phyloP scores from a whole-genome alignment of 2,888 invertebrate species.

The Hyles lineata region DNA sequence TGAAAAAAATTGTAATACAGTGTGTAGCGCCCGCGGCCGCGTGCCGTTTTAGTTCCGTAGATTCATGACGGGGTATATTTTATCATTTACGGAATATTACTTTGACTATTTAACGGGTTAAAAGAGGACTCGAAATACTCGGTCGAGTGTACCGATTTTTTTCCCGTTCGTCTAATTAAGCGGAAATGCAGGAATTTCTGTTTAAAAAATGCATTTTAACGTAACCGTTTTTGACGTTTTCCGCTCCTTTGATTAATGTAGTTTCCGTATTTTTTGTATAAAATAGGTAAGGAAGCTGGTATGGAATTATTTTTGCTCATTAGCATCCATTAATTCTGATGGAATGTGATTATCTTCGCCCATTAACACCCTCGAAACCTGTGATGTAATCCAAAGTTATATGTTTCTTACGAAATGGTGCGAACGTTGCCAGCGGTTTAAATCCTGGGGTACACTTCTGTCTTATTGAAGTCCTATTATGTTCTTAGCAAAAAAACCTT shows the following conservation, averaged over 20 bases:
- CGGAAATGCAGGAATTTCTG: neutral
- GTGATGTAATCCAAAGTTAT: no score
- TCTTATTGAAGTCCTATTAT: no score
- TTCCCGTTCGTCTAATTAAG: constrained; percentile 9
- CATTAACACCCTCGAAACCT: no score
- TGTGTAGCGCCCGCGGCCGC: constrained; percentile 29
- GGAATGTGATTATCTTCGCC: no score
- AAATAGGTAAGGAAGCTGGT: neutral
- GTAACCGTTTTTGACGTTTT: neutral
- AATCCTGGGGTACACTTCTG: no score
- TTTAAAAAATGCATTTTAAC: neutral
- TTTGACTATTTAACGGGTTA: constrained; percentile 24
- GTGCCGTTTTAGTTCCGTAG: neutral
- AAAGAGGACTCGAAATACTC: constrained; percentile 8
- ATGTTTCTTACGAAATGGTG: no score
- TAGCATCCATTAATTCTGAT: no score
- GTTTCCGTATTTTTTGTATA: neutral
- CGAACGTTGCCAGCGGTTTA: no score
- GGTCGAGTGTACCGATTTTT: neutral
- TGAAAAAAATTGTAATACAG: constrained; percentile 47
- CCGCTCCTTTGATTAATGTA: neutral
- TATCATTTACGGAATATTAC: constrained; percentile 25
- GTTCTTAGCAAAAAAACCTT: no score
- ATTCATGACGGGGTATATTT: constrained; percentile 32
- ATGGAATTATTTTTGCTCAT: no score